phyloP scores from a whole-genome alignment of 2,888 invertebrate species.

The Ectemnius lituratus region DNA sequence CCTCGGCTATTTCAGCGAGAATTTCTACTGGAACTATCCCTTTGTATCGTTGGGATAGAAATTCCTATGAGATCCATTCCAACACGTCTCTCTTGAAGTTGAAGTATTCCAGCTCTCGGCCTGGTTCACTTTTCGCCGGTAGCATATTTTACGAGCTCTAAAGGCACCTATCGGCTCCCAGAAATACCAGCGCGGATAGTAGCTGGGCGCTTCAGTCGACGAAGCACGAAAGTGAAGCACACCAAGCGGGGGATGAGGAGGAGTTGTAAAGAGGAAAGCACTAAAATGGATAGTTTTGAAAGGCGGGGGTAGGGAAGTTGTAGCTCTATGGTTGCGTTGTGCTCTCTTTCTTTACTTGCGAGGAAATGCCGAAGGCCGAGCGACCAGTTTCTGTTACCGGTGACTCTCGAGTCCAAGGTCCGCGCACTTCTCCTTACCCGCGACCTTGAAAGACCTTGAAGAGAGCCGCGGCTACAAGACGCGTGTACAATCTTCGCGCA shows the following conservation, averaged over 20 bases:
- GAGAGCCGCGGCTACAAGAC: not conserved
- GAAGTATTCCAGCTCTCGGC: not conserved
- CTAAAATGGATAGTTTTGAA: not conserved
- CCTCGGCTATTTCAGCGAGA: no score
- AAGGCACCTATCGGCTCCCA: not conserved
- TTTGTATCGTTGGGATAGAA: no score
- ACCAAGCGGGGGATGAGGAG: constrained; percentile 13
- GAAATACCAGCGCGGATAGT: not conserved
- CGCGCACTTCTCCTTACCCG: constrained; percentile 52
- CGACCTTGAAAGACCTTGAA: constrained; percentile 71
- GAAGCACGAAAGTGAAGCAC: constrained; percentile 19
- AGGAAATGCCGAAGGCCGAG: constrained; percentile 31
- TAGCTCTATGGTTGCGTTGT: not conserved
- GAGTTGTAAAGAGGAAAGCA: constrained; percentile 5
- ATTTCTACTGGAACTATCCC: no score
- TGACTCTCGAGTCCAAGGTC: constrained; percentile 54
- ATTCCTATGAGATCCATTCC: not conserved
- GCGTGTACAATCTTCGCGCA: not conserved
- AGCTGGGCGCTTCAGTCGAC: not conserved
- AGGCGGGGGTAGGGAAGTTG: not conserved
- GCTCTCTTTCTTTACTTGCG: constrained; percentile 38
- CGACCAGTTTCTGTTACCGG: constrained; percentile 56
- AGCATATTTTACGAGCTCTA: not conserved
- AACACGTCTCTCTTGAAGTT: not conserved
- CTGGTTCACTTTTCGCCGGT: constrained; percentile 5